Conservation (phyloP, 1,140 invertebrate species). For the Drosophila bipectinata region DNA sequence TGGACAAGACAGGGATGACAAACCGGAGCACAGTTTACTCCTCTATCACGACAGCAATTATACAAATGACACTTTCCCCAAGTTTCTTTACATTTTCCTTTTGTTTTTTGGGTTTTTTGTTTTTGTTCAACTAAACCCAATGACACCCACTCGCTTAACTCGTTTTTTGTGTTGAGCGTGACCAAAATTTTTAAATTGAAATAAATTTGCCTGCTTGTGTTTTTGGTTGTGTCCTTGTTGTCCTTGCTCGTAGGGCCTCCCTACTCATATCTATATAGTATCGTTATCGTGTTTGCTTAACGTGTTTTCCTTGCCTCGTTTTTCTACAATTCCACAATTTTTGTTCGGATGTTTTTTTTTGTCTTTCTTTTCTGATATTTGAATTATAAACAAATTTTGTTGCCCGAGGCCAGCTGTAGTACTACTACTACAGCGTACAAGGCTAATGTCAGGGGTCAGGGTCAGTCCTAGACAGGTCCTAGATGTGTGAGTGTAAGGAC, state of each 20-base stretch:
- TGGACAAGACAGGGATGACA: background rate
- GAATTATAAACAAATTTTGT: conserved; percentile 79
- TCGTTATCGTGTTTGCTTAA: conserved; percentile 81
- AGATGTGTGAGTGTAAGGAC: conserved; percentile 49
- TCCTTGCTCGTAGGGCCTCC: conserved; percentile 51
- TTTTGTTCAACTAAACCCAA: background rate
- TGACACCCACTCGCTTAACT: conserved; percentile 48
- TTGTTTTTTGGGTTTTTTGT: background rate
- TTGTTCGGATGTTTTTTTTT: conserved; percentile 13
- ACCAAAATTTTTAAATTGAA: conserved; percentile 82
- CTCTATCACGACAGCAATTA: conserved; percentile 70
- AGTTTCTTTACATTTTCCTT: background rate
- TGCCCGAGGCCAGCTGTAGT: conserved; percentile 57
- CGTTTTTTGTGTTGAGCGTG: conserved; percentile 73
- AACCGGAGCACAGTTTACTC: conserved; percentile 23
- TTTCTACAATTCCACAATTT: conserved; percentile 43
- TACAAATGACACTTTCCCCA: conserved; percentile 62
- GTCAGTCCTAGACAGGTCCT: conserved; percentile 30
- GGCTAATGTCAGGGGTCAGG: conserved; percentile 76
- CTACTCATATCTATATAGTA: conserved; percentile 68
- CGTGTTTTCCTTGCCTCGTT: conserved; percentile 71
- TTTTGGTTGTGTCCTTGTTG: conserved; percentile 55
- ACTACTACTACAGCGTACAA: conserved; percentile 10
- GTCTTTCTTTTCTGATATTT: conserved; percentile 48
- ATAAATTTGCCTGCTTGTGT: conserved; percentile 67